Evolutionary conservation across 2,888 invertebrate genomes (phyloP).

Genomic region (Ophraella communa): DNA sequence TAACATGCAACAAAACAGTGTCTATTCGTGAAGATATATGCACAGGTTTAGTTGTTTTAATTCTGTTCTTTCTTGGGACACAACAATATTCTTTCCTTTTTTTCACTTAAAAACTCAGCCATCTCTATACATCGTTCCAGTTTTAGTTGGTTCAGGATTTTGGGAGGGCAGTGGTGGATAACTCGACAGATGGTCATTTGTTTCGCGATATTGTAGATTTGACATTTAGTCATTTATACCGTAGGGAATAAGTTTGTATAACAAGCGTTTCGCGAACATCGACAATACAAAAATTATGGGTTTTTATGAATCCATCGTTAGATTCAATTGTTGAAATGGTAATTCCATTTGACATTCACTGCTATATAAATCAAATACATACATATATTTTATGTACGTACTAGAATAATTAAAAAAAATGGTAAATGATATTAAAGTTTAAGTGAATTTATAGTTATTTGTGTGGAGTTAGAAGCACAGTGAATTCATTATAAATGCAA

Average conservation of each 20-base stretch:
- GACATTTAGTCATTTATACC: slow-evolving; percentile 5
- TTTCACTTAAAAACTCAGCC: neutral
- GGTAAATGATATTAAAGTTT: no score
- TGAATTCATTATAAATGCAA: no score
- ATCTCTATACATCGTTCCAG: neutral
- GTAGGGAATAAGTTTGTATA: neutral
- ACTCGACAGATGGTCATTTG: slow-evolving; percentile 19
- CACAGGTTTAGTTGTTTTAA: no score
- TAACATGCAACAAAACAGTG: no score
- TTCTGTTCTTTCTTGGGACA: no score
- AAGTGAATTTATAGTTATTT: no score
- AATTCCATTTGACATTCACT: neutral
- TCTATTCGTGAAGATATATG: no score
- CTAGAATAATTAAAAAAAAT: neutral
- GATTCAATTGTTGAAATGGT: neutral
- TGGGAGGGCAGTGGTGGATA: neutral
- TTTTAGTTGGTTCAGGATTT: neutral
- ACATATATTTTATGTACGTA: no score
- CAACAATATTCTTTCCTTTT: no score
- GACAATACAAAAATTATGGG: neutral
- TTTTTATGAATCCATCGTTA: neutral
- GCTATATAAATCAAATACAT: no score
- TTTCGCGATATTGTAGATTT: slow-evolving; percentile 12
- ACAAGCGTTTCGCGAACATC: neutral
- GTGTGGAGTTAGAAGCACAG: no score